A percentile compares a stretch with the other conserved stretches of the same genome.
These are phyloP conservation scores for Mellilla xanthometata DNA, from an alignment of 2,888 invertebrate genomes.

Conservation along the genomic window DNA sequence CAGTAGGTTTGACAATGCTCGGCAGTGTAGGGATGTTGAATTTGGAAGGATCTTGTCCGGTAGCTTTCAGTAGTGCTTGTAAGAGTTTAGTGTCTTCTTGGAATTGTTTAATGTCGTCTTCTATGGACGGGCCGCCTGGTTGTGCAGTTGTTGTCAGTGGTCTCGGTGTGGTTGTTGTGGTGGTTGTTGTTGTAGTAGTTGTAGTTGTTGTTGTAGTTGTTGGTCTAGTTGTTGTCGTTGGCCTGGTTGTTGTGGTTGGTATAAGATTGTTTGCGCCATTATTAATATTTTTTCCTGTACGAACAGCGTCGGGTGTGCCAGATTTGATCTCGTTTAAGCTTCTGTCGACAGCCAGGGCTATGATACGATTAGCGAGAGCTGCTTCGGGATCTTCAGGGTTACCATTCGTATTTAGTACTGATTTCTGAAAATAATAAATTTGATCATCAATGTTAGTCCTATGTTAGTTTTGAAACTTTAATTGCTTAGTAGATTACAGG, in stretches of 20 bases:
- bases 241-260: slow-evolving; percentile 41
- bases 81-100: slow-evolving; percentile 75
- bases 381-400: slow-evolving; percentile 69
- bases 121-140: slow-evolving; percentile 55
- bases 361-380: slow-evolving; percentile 77
- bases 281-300: slow-evolving; percentile 55
- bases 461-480: too few relatives aligned
- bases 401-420: slow-evolving; percentile 63
- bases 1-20: slow-evolving; percentile 49
- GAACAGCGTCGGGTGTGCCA: slow-evolving; percentile 47
- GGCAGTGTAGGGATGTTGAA: slow-evolving; percentile 70
- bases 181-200: slow-evolving; percentile 48
- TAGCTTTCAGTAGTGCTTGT: slow-evolving; percentile 72
- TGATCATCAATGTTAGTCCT: not conserved
- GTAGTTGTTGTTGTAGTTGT: slow-evolving; percentile 48
- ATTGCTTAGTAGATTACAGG: too few relatives aligned
- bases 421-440: slow-evolving; percentile 61
- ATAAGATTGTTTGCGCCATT: slow-evolving; percentile 48
- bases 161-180: slow-evolving; percentile 48
- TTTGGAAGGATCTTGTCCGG: slow-evolving; percentile 73
- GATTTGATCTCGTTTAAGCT: slow-evolving; percentile 72
- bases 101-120: slow-evolving; percentile 75
- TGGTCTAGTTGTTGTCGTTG: slow-evolving; percentile 48
- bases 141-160: slow-evolving; percentile 51
- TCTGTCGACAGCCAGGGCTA: slow-evolving; percentile 78